These are phyloP conservation scores for Paedocypris micromegethes DNA, from an alignment of 2,797 vertebrate genomes.

Conservation along the genomic window DNA sequence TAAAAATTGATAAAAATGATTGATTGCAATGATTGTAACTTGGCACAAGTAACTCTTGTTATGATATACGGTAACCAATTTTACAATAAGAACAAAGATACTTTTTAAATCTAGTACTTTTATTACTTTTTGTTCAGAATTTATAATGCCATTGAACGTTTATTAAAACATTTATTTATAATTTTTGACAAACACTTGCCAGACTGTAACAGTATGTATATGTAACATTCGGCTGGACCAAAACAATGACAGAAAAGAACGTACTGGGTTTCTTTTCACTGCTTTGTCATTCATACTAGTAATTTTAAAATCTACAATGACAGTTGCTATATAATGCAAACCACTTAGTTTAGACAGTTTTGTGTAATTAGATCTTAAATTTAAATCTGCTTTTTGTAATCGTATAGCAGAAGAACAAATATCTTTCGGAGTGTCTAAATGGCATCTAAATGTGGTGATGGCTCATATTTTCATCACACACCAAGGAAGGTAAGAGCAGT, in stretches of 20 bases:
- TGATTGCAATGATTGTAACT: no score
- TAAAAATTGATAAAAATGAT: no score
- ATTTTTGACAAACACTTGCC: slow-evolving; percentile 11
- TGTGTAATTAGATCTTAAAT: background rate
- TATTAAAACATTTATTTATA: slow-evolving; percentile 26
- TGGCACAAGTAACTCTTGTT: no score
- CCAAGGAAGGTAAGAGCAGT: slow-evolving; percentile 75
- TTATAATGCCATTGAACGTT: slow-evolving; percentile 46
- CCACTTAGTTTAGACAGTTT: slow-evolving; percentile 3
- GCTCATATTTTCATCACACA: slow-evolving; percentile 69
- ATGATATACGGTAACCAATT: no score
- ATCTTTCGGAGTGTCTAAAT: slow-evolving; percentile 64
- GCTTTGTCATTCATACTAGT: background rate
- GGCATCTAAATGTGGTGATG: slow-evolving; percentile 53
- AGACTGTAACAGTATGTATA: slow-evolving; percentile 40
- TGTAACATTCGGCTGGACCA: slow-evolving; percentile 10
- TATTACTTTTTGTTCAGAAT: slow-evolving; percentile 44
- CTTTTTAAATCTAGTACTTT: no score
- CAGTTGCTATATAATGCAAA: background rate
- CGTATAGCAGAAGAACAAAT: slow-evolving; percentile 12
- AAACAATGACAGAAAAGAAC: slow-evolving; percentile 10
- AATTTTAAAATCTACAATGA: background rate
- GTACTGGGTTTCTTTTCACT: background rate
- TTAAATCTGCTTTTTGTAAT: background rate
- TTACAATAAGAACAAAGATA: no score